Evolutionary conservation across 2,888 invertebrate genomes (phyloP), one percentile per base, ranked within the genome.

Genomic region (Geophilus truncorum): DNA sequence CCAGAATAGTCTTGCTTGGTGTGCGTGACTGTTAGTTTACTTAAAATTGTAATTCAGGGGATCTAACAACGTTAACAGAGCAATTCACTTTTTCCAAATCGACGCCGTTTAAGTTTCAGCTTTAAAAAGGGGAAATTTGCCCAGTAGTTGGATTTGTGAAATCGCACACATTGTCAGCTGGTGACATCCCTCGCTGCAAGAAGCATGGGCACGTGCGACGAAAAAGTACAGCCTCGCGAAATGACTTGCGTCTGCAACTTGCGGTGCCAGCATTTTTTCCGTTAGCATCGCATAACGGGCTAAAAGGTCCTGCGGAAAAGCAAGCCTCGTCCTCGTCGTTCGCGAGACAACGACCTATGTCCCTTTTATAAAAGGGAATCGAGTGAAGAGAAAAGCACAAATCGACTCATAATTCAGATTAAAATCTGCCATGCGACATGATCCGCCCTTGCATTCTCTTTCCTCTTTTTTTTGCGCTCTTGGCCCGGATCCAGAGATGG

Each of bases 381-480:
- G 45, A 77, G 77, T 30, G 34, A 77, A 77, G 32, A 78, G 40
- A 40, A 36, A 25, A 34, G 36, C 78, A 78, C 25, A 78, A 45
- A 45, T 40, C 45, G 36, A 78, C 36, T 78, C 78, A 78, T 78
- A 78, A 78, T 40, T 78, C 78, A 78, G 78, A 78, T 78, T 78
- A 78, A 78, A 78, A 78, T 78, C 78, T 78, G 78, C 78, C 40
- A 45, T 45, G 78, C 78, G 78, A 78, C 78, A 78, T 78, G 78
- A 40, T 40, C 62, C 62, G 62, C 62, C 62, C 62, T 62, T 62
- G 62, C 62, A 23, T 62, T 62, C 25, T 23, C 62, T 62, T 15
- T n/a, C 45, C 2, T 40, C 15, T 9, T 40, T 12, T 40, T 40
- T 40, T 40, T 40, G 6, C 40, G 7, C 9, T 62, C 25, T 62